Conservation (phyloP, 2,888 invertebrate genomes). For the Netelia fuscicornis region DNA sequence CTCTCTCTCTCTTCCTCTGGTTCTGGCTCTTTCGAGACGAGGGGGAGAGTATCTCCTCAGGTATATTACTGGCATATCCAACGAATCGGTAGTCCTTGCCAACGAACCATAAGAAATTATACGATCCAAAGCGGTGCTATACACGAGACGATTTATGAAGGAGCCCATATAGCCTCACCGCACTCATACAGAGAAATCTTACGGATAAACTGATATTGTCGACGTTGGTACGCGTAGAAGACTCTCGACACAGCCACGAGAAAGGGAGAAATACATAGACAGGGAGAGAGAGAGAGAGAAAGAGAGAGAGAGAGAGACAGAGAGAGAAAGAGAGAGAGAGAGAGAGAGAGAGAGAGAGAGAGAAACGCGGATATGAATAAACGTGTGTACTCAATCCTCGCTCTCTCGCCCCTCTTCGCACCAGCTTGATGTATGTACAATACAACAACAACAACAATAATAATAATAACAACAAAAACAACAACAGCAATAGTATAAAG, state of each 20-base stretch:
- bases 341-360: background rate
- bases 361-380: constrained; percentile 18
- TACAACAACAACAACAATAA: background rate
- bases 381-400: constrained; percentile 13
- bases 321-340: background rate
- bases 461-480: background rate
- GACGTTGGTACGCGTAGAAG: background rate
- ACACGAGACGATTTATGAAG: constrained; percentile 59
- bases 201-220: constrained; percentile 8
- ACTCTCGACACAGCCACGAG: too few species aligned
- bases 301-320: background rate
- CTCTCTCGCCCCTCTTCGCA: background rate
- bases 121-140: constrained; percentile 57
- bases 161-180: constrained; percentile 36
- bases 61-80: constrained; percentile 61
- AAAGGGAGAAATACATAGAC: too few species aligned
- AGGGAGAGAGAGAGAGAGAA: background rate
- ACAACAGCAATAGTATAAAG: background rate
- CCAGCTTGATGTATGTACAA: constrained; percentile 12
- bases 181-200: background rate
- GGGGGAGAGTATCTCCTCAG: constrained; percentile 37
- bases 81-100: constrained; percentile 62
- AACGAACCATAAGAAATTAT: constrained; percentile 65
- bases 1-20: constrained; percentile 4
- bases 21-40: constrained; percentile 1